These are phyloP conservation scores for Rhynchomys soricoides DNA, from an alignment of 2,113 vertebrate species.

Conservation along the genomic window DNA sequence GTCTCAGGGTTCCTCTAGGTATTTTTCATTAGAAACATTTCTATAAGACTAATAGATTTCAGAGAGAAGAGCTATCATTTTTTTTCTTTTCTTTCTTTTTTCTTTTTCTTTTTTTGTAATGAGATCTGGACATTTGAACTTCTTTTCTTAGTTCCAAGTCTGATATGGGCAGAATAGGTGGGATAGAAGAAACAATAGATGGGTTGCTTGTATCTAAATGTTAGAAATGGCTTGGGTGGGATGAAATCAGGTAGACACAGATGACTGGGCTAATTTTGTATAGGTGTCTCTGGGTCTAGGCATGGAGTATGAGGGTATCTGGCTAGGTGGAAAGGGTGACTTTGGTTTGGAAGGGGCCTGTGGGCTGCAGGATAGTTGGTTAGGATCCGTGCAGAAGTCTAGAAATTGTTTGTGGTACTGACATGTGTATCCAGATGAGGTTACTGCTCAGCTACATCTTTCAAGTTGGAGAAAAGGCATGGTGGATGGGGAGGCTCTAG, in stretches of 20 bases:
- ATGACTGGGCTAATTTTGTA: neutral
- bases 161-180: neutral
- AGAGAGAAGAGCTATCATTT: neutral
- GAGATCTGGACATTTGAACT: neutral
- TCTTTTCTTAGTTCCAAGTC: neutral
- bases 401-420: neutral
- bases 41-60: neutral
- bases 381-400: neutral
- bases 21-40: neutral
- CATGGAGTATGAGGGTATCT: neutral
- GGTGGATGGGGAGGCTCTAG: neutral
- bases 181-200: neutral
- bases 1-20: neutral
- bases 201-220: neutral
- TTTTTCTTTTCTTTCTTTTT: neutral
- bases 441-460: neutral
- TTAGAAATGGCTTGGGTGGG: neutral
- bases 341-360: neutral
- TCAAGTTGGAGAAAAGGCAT: neutral
- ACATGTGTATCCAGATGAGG: neutral
- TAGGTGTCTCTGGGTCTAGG: neutral
- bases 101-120: neutral
- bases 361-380: neutral
- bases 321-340: neutral
- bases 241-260: neutral